Evolutionary conservation across 2,113 vertebrate genomes (phyloP).

Genomic region (Cardinalis cardinalis): DNA sequence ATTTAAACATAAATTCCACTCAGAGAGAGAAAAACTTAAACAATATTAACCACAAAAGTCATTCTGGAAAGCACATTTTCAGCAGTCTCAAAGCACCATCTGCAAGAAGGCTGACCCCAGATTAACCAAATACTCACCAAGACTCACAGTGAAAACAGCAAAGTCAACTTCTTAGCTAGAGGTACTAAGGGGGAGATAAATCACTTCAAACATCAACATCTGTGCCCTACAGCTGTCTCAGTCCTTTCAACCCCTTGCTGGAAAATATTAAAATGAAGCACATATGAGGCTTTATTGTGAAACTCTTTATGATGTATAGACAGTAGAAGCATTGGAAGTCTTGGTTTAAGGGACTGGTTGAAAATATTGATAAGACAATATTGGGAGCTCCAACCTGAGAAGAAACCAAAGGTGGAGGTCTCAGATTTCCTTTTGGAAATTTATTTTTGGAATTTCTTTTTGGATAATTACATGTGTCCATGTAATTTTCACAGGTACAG

Average conservation of each 20-base stretch:
- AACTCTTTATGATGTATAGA: not conserved
- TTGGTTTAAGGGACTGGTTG: not conserved
- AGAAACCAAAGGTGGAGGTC: not conserved
- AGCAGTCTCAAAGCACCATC: not conserved
- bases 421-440: not conserved
- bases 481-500: not conserved
- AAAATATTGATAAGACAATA: not conserved
- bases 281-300: not conserved
- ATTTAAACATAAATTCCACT: not conserved
- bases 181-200: not conserved
- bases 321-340: not conserved
- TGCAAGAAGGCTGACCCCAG: not conserved
- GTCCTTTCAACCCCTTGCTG: not conserved
- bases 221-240: slow-evolving; percentile 26
- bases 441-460: no score
- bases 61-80: not conserved
- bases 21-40: not conserved
- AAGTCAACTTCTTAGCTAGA: not conserved
- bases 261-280: slow-evolving; percentile 19
- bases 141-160: not conserved
- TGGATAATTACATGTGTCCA: not conserved
- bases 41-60: not conserved
- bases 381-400: fast-evolving
- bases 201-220: slow-evolving; percentile 17
- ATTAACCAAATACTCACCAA: slow-evolving; percentile 1